phyloP scores from a whole-genome alignment of 2,888 invertebrate genomes.

The Perdita meconis region DNA sequence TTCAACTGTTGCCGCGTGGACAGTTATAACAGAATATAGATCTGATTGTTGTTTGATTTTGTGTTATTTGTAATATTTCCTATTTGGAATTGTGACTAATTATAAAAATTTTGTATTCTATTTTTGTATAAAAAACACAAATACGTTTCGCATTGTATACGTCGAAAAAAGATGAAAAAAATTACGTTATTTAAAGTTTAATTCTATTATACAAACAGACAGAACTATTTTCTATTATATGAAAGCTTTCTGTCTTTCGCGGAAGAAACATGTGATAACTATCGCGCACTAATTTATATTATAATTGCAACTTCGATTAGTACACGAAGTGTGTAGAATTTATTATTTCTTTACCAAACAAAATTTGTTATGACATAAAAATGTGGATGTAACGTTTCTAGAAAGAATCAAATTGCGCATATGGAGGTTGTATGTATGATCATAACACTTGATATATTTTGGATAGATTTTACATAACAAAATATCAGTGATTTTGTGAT shows the following conservation, averaged over 20 bases:
- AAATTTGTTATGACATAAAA: background rate
- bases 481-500: conserved; percentile 24
- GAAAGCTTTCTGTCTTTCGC: conserved; percentile 11
- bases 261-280: conserved; percentile 29
- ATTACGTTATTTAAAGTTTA: background rate
- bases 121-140: background rate
- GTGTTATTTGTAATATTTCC: conserved; percentile 11
- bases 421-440: background rate
- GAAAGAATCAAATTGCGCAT: background rate
- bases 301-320: too few relatives aligned
- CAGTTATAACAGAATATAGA: conserved; percentile 86
- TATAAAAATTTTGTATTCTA: background rate
- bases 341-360: background rate
- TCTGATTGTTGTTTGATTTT: background rate
- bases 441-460: background rate
- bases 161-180: conserved; percentile 5
- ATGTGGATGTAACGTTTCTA: too few relatives aligned
- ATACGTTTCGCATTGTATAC: conserved; percentile 3
- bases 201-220: background rate
- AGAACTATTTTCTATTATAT: conserved; percentile 8
- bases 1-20: conserved; percentile 87
- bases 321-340: background rate
- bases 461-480: background rate
- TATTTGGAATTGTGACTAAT: background rate
- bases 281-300: background rate